These are phyloP conservation scores for Lepidothrix coronata DNA, from an alignment of 2,113 vertebrate genomes.

Conservation along the genomic window DNA sequence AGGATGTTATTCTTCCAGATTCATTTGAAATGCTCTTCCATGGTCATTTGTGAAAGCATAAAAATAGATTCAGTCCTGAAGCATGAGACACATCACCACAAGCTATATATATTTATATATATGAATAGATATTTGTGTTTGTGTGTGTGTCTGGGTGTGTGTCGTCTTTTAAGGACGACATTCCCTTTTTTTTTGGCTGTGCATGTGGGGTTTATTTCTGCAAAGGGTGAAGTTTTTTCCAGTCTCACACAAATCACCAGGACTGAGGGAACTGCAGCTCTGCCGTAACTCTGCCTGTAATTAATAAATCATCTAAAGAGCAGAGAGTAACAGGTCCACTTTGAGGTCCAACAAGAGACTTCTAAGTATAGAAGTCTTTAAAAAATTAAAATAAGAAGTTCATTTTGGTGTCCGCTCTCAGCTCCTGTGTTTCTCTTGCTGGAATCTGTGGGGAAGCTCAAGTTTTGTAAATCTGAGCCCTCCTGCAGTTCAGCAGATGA, in stretches of 20 bases:
- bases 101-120: background rate
- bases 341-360: constrained; percentile 53
- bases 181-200: background rate
- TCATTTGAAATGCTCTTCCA: constrained; percentile 38
- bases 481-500: background rate
- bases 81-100: background rate
- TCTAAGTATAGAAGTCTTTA: background rate
- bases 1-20: constrained; percentile 37
- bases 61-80: constrained; percentile 46
- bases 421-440: background rate
- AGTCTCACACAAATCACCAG: constrained; percentile 26
- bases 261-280: constrained; percentile 7
- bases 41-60: constrained; percentile 39
- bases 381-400: background rate
- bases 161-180: background rate
- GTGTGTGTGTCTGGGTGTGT: background rate
- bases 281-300: constrained; percentile 12
- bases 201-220: background rate
- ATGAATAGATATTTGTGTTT: background rate
- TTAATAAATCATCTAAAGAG: constrained; percentile 64
- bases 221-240: background rate
- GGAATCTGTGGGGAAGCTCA: background rate
- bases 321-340: constrained; percentile 31
- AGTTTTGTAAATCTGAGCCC: background rate
- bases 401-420: background rate